phyloP scores from a whole-genome alignment of 2,888 invertebrate species.

The Lasioglossum pauxillum region DNA sequence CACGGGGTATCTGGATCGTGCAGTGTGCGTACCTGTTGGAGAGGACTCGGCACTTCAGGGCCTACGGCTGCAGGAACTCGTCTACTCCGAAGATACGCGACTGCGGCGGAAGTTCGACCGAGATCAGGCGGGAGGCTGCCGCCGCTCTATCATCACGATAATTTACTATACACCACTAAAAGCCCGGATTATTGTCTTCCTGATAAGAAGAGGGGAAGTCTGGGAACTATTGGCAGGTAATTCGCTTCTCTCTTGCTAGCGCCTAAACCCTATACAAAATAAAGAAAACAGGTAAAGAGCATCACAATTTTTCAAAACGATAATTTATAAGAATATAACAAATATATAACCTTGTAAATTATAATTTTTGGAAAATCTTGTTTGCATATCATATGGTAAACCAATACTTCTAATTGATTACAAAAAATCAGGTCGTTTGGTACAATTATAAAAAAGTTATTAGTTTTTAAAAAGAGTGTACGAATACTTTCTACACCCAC shows the following conservation, averaged over 20 bases:
- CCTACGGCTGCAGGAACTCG: conserved; percentile 87
- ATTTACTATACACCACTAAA: conserved; percentile 91
- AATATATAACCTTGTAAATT: no score
- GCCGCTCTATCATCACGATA: conserved; percentile 85
- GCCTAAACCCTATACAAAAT: neutral
- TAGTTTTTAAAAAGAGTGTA: no score
- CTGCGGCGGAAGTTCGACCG: conserved; percentile 85
- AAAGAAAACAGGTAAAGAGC: neutral
- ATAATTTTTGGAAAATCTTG: no score
- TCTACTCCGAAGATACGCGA: conserved; percentile 87
- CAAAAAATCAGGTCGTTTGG: no score
- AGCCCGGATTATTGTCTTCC: conserved; percentile 94
- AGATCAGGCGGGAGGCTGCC: conserved; percentile 81
- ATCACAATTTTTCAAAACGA: no score
- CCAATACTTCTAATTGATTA: no score
- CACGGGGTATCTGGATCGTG: conserved; percentile 94
- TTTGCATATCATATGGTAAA: no score
- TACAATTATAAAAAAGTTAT: no score
- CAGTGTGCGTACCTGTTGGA: conserved; percentile 93
- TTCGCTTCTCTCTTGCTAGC: neutral
- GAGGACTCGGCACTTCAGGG: conserved; percentile 86
- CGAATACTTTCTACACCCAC: no score
- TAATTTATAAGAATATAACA: no score
- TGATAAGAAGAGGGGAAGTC: conserved; percentile 90
- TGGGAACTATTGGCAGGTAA: conserved; percentile 92